A percentile compares a stretch with the other conserved stretches of the same genome.
These are phyloP conservation scores for Myotis daubentonii DNA, from an alignment of 2,797 vertebrate species.

Conservation along the genomic window DNA sequence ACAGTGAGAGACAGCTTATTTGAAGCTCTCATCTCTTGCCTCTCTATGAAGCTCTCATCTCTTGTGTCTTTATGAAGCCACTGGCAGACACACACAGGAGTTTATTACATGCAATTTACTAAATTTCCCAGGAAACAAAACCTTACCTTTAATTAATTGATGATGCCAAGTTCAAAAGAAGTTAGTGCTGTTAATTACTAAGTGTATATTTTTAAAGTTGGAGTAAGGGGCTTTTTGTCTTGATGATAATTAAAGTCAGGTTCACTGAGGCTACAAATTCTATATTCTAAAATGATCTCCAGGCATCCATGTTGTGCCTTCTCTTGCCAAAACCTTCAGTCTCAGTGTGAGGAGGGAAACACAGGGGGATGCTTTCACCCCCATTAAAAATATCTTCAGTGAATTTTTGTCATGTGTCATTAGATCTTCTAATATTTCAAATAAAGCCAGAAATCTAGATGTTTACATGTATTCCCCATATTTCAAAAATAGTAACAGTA, in stretches of 20 bases:
- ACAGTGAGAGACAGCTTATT: neutral
- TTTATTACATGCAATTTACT: slow-evolving; percentile 61
- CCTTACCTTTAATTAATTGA: slow-evolving; percentile 61
- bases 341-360: neutral
- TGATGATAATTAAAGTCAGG: slow-evolving; percentile 28
- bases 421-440: slow-evolving; percentile 9
- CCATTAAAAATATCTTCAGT: too few relatives aligned
- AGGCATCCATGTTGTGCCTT: neutral
- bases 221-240: neutral
- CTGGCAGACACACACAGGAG: neutral
- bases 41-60: slow-evolving; percentile 30
- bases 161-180: slow-evolving; percentile 56
- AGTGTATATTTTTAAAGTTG: slow-evolving; percentile 22
- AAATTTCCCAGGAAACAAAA: slow-evolving; percentile 59
- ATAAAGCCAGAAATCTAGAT: neutral
- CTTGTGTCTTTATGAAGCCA: neutral
- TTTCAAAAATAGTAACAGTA: slow-evolving; percentile 18
- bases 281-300: neutral
- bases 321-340: neutral
- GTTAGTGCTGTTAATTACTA: slow-evolving; percentile 62
- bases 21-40: neutral
- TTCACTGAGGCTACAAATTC: neutral
- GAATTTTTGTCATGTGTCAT: too few relatives aligned
- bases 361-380: neutral
- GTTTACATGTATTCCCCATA: neutral